These are phyloP conservation scores for Dendronephthya gigantea DNA, from an alignment of 64 coral and sea anemone species.

Conservation along the genomic window DNA sequence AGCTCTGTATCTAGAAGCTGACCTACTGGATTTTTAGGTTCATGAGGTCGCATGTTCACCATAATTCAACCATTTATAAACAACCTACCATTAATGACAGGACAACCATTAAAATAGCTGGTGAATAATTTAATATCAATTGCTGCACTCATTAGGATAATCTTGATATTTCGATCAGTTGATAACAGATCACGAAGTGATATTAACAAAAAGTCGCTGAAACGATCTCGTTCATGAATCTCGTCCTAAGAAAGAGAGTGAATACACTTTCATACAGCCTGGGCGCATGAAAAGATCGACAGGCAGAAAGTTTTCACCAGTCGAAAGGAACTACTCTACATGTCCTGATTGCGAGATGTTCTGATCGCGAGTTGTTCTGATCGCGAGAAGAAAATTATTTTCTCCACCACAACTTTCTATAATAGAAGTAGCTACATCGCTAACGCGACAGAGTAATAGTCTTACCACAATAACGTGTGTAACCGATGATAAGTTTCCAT, in stretches of 20 bases:
- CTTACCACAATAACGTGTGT: conserved; percentile 97
- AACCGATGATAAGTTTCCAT: conserved; percentile 57
- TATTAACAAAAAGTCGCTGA: conserved; percentile 87
- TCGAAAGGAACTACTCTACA: too few relatives aligned
- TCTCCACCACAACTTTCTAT: too few relatives aligned
- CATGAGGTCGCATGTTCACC: too few relatives aligned
- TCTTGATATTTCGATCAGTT: conserved; percentile 65
- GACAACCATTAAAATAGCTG: conserved; percentile 89
- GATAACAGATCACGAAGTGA: conserved; percentile 65
- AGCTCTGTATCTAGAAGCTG: too few relatives aligned
- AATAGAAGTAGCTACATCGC: too few relatives aligned
- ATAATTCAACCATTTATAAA: too few relatives aligned
- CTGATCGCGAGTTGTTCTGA: too few relatives aligned
- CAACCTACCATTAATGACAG: conserved; percentile 67
- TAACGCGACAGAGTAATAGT: too few relatives aligned
- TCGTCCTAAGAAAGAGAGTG: conserved; percentile 51
- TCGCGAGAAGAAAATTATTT: background rate
- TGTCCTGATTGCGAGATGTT: too few relatives aligned
- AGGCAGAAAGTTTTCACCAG: too few relatives aligned
- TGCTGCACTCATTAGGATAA: conserved; percentile 91
- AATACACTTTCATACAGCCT: background rate
- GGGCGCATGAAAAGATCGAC: too few relatives aligned
- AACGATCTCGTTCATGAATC: conserved; percentile 91
- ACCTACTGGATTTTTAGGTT: too few relatives aligned
- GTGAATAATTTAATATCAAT: conserved; percentile 82